Evolutionary conservation across 2,113 vertebrate genomes (phyloP), one percentile per base, ranked within the genome.

Genomic region (Chamaea fasciata): DNA sequence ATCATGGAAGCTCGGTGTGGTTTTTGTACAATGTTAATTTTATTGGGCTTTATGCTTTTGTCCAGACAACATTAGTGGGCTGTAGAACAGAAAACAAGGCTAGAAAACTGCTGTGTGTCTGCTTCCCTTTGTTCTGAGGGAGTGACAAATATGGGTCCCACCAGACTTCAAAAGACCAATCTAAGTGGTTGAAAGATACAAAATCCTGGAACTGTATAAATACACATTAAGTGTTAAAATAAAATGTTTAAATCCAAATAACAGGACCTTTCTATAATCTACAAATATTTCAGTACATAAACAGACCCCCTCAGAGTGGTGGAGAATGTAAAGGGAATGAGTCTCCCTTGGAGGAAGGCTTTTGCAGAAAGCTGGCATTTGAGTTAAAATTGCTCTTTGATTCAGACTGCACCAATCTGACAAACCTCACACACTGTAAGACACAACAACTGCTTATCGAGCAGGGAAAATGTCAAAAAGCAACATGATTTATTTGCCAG

Each of bases 381-480:
- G 68, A 63, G 76, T 83, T 92, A 22, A 92, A 93, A 90, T 83
- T 81, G 27, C 71, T 88, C 41, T 88, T 96, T 95, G 63, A 91
- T 83, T 92, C 76, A 95, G 55, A 55, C 55, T 77, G 56, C 47
- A 60, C 30, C 56, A 37, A 49, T 33, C 50, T 90, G 92, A 96
- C 87, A 94, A 90, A 46, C 35, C 55, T 90, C 71, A 71, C 47
- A 67, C 39, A 16, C 71, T 27, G 13, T 49, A 78, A 90, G 77
- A 49, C 41, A 56, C 22, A 46, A 42, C 50, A 74, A 77, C 83
- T 35, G 39, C 76, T 90, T 90, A 92, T 64, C 1, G 1, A 88
- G 53, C 55, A n/a, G 16, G 64, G 65, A 71, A 94, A 88, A 93
- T 90, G 79, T 94, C 90, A 93, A 92, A 96, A 94, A 83, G 28